Base-by-base conservation (phyloP, 2,113 vertebrate genomes). In the Dissostichus mawsoni region DNA sequence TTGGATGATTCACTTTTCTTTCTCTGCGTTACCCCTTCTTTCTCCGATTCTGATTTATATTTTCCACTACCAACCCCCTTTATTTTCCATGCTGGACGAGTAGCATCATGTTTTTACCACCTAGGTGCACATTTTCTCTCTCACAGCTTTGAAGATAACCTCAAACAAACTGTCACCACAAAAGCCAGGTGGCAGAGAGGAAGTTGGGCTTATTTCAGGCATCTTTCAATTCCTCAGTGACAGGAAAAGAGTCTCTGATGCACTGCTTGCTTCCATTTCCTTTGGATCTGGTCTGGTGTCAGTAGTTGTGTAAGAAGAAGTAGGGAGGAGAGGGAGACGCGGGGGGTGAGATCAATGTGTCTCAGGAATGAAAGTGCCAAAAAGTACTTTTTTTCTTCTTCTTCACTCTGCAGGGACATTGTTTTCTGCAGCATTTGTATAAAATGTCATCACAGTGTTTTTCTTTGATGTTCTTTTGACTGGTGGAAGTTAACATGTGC, bases 131-230 rank as follows among this genome's bases (percentile, higher is more conserved):
- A 76, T 84, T 85, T 82, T 63, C 78, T 75, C 71, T 71, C 86
- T 84, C 66, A 48, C 66, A 74, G 76, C 68, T 79, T 92, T 93
- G 88, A 92, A 91, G 83, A 90, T 84, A 84, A 90, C 76, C 80
- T 80, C 82, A 86, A 90, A 41, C 72, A 88, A 82, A 84, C 84
- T 81, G 78, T 85, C 89, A 83, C 75, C 52, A 17, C 55, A 70
- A 78, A 88, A 78, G 81, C 81, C 86, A 87, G 85, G 74, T 86
- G 84, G 88, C 64, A 65, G 63, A 6, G 20, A 85, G 80, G 70
- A 76, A 82, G 84, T 36, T 59, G 76, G 68, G 76, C 80, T 59
- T 70, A 88, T 87, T 93, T 90, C 86, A 82, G 82, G 76, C 68
- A 36, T 83, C 76, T 87, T 83, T 84, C 82, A 82, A 70, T 88